Conservation (phyloP, 2,797 vertebrate genomes). For the Propithecus perrieri region DNA sequence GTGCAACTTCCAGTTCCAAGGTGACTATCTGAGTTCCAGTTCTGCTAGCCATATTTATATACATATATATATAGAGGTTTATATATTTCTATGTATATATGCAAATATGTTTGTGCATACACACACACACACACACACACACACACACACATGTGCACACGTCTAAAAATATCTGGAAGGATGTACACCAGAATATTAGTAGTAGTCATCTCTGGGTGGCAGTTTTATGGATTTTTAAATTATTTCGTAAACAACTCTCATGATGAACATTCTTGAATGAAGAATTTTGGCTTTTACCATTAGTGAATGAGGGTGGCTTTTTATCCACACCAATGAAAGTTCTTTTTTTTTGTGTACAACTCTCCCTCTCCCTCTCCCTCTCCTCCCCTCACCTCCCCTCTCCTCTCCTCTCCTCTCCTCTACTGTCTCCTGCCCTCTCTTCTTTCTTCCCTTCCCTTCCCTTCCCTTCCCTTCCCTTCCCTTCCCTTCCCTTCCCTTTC, state of each 20-base stretch:
- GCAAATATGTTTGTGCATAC: not conserved
- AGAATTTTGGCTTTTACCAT: not conserved
- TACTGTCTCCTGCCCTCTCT: too few species aligned
- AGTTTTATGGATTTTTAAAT: not conserved
- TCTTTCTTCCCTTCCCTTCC: too few species aligned
- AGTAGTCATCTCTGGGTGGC: not conserved
- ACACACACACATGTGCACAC: fast-evolving
- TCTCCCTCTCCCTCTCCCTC: too few species aligned
- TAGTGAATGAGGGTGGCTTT: not conserved
- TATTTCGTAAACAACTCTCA: not conserved
- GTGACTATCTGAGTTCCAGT: not conserved
- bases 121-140: not conserved
- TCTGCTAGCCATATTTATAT: not conserved
- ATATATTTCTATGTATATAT: not conserved
- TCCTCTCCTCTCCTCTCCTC: too few species aligned
- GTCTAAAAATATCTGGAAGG: not conserved
- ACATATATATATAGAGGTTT: not conserved
- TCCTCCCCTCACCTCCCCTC: too few species aligned
- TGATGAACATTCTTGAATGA: not conserved
- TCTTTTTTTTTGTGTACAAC: too few species aligned
- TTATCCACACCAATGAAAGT: not conserved
- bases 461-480: too few species aligned
- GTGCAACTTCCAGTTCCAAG: not conserved
- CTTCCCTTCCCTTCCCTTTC: too few species aligned
- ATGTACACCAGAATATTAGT: not conserved